These are phyloP conservation scores for Meiosimyza decipiens DNA, from an alignment of 2,888 invertebrate species.

Conservation along the genomic window DNA sequence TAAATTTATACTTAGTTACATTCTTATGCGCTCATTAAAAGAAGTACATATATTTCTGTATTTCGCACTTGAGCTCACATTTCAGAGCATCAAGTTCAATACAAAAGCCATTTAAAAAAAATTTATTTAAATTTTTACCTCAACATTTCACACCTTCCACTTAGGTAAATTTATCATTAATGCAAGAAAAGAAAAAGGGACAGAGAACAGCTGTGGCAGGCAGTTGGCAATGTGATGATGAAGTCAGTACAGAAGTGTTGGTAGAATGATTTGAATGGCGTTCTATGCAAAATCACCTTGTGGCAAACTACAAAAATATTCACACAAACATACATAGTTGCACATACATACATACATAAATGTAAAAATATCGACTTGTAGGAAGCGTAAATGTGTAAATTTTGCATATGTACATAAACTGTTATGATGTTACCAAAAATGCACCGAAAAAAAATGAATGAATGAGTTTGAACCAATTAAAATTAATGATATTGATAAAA, in stretches of 20 bases:
- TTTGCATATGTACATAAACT: too few relatives aligned
- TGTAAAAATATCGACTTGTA: too few relatives aligned
- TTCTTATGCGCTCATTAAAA: too few relatives aligned
- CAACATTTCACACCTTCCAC: background rate
- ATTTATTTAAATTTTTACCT: background rate
- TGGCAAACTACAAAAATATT: background rate
- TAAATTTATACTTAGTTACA: too few relatives aligned
- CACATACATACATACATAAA: too few relatives aligned
- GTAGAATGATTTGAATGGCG: background rate
- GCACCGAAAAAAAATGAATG: too few relatives aligned
- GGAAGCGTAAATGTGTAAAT: too few relatives aligned
- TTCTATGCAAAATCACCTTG: background rate
- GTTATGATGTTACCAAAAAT: too few relatives aligned
- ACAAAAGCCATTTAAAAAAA: constrained; percentile 13
- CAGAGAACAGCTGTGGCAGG: background rate
- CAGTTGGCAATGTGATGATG: constrained; percentile 1
- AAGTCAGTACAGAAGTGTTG: background rate
- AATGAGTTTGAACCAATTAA: too few relatives aligned
- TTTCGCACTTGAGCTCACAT: constrained; percentile 8
- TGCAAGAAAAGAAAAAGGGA: background rate
- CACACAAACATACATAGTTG: too few relatives aligned
- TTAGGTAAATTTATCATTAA: constrained; percentile 1
- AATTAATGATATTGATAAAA: too few relatives aligned
- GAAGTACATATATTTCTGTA: too few relatives aligned
- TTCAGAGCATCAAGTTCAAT: constrained; percentile 26